Base-by-base conservation (phyloP, 2,888 invertebrate species). In the Lasioglossum zephyrum region DNA sequence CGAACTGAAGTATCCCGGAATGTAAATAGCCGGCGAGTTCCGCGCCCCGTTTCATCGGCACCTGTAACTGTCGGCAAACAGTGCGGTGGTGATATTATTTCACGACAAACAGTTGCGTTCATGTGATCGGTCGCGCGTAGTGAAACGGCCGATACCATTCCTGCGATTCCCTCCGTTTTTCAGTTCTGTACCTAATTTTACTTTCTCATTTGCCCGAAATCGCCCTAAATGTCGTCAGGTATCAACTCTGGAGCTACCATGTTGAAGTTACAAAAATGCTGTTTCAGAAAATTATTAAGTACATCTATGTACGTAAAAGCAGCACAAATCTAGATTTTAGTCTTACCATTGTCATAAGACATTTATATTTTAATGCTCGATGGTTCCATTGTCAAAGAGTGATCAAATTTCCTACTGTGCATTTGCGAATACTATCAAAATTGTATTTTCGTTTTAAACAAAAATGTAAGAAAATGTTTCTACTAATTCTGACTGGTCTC, bases 11-110 rank as follows among this genome's bases (percentile, higher is more conserved):
- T 66, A 66, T 8, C 36, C 66, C 22, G 73, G 47, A 75, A 87
- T 72, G 63, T 36, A 69, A 81, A 84, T 87, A 81, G 81, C 70
- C 76, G 57, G 9, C 18, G 41, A 26, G 8, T 49, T 70, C 36
- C n/a, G 76, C 60, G 31, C 44, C 13, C 26, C 44, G 69, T 76
- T 69, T 66, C 57, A n/a, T 36, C 6, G 26, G 31, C 63, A 57
- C 44, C 22, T 76, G 72, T 69, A 66, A 84, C 66, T 57, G 53
- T 81, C 72, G 63, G 57, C 77, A 79, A 87, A 90, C 57, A 83
- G 60, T 31, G 47, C 31, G 60, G 36, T 22, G 18, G 44, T 11
- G 75, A 41, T 81, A 81, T 16, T 49, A 77, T 84, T 77, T 77
- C 69, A 76, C 63, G 41, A 60, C 75, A 82, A 79, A 83, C 81